A percentile compares a stretch with the other conserved stretches of the same genome.
phyloP scores from a whole-genome alignment of 1,140 invertebrate species.

The Aphaenogaster rudis region DNA sequence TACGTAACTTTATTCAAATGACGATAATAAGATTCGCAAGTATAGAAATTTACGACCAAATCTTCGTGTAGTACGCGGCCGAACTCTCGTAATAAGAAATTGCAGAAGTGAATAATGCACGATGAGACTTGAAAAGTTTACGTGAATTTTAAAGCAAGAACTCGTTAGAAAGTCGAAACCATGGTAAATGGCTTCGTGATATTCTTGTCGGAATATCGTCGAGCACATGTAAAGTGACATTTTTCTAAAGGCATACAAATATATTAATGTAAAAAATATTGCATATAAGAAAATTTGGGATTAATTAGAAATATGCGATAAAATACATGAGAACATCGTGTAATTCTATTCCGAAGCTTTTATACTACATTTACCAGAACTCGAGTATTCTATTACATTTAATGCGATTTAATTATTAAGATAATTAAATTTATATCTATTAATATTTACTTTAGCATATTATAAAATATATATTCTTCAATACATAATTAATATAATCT shows the following conservation, averaged over 20 bases:
- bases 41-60: slow-evolving; percentile 50
- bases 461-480: not conserved
- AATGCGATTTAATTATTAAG: not conserved
- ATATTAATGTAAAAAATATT: slow-evolving; percentile 6
- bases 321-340: not conserved
- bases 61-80: slow-evolving; percentile 36
- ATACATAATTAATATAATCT: not conserved
- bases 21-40: slow-evolving; percentile 44
- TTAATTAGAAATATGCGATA: not conserved
- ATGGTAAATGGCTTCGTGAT: slow-evolving; percentile 26
- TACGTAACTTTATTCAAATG: slow-evolving; percentile 51
- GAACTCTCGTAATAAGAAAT: slow-evolving; percentile 60
- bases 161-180: slow-evolving; percentile 41
- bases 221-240: slow-evolving; percentile 12
- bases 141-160: slow-evolving; percentile 41
- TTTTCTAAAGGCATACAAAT: not conserved
- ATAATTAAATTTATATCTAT: slow-evolving; percentile 2
- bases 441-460: slow-evolving; percentile 13
- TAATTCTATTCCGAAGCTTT: slow-evolving; percentile 8
- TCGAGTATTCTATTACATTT: not conserved
- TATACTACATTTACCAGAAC: not conserved
- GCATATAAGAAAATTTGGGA: not conserved
- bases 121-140: slow-evolving; percentile 45
- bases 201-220: slow-evolving; percentile 14
- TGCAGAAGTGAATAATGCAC: slow-evolving; percentile 56